Conservation (phyloP, 2,113 vertebrate species). For the Erinaceus europaeus region DNA sequence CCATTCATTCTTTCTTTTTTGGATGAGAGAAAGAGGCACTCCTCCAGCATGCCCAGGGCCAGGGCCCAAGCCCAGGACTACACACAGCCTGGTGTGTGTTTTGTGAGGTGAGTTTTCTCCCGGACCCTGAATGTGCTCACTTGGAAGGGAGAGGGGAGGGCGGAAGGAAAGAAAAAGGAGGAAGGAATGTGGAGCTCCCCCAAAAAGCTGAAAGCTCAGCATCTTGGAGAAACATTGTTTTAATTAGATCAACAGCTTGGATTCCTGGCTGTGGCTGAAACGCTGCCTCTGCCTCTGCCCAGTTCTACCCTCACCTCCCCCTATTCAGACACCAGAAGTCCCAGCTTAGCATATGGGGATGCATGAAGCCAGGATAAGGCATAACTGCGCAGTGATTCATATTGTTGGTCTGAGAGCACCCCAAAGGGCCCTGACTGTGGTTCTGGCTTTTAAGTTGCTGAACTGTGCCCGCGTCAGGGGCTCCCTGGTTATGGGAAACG, state of each 20-base stretch:
- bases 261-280: background rate
- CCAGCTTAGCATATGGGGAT: background rate
- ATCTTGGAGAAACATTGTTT: background rate
- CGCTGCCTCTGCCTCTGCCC: background rate
- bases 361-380: background rate
- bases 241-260: background rate
- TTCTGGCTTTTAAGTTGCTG: too few species aligned
- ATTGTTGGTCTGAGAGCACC: background rate
- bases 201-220: background rate
- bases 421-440: too few species aligned
- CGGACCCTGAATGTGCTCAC: background rate
- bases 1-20: too few species aligned
- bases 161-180: background rate
- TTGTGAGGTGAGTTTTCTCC: too few species aligned
- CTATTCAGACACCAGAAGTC: background rate
- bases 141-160: background rate
- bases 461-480: too few species aligned
- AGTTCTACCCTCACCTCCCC: background rate
- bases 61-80: too few species aligned
- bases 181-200: background rate
- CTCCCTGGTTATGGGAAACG: too few species aligned
- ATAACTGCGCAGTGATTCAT: background rate
- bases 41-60: too few species aligned
- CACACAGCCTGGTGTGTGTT: too few species aligned
- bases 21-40: too few species aligned